Evolutionary conservation across 37 sponge, comb jelly and placozoan species (phyloP), one percentile per base, ranked within the genome.

Genomic region (Haliclona indistincta): DNA sequence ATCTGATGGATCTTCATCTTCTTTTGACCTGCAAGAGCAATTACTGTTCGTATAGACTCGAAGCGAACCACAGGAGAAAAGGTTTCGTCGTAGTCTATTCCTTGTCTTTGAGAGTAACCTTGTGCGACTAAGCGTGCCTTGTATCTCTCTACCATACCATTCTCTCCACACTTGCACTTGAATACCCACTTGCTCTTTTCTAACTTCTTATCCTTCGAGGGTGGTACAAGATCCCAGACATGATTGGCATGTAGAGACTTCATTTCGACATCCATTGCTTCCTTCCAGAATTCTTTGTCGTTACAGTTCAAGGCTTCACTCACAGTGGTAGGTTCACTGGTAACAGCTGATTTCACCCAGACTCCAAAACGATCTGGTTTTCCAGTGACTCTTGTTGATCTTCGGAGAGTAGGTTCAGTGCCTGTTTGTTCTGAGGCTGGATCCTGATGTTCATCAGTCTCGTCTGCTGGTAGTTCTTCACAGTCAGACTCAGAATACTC

Each of bases 331-430:
- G 40, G 8, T 28, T 34, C 67, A 66, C 67, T 66, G 43, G 70
- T 11, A 42, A 43, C 15, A n/a, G n/a, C n/a, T n/a, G n/a, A n/a
- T 23, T 42, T 69, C 20, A 63, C 35, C 32, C 53, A 38, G 4
- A 47, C 49, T 32, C 77, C 77, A 43, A 63, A 76, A 13, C 39
- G 29, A 63, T 76, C 51, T 15, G 77, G 77, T 35, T n/a, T 17
- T 34, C 35, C 44, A 25, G 4, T 63, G 23, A 61, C 37, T 63
- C 49, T 61, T 42, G 56, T 54, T 76, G 66, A 63, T 38, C 66
- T 42, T 1, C 43, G 45, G 23, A 34, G 37, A 32, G 3, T 25
- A 63, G 29, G 22, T 3, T 22, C 23, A 30, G 3, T 43, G 23
- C n/a, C 6, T 6, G 10, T 38, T 25, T 23, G 26, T 43, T 42